Percentiles rank a stretch among this genome's conserved stretches.
These are phyloP conservation scores for Unio pictorum DNA, from an alignment of 2,888 invertebrate genomes.

Conservation along the genomic window DNA sequence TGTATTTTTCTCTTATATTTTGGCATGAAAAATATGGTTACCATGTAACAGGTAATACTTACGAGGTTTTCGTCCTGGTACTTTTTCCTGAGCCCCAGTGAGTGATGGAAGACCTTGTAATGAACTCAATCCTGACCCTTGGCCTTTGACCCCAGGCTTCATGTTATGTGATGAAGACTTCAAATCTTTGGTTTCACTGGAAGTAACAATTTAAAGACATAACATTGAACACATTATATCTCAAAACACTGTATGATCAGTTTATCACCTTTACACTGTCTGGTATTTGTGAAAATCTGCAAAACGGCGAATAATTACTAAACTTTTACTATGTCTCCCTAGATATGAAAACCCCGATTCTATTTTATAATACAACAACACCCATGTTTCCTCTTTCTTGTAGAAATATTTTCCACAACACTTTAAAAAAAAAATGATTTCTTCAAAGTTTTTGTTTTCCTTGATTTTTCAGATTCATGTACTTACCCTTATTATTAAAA, in stretches of 20 bases:
- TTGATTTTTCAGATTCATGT: no score
- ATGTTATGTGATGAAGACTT: slow-evolving; percentile 4
- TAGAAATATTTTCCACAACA: no score
- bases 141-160: slow-evolving; percentile 13
- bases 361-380: no score
- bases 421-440: no score
- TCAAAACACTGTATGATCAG: background rate
- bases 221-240: background rate
- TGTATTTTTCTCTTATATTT: no score
- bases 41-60: slow-evolving; percentile 9
- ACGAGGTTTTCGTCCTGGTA: slow-evolving; percentile 38
- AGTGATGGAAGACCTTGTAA: slow-evolving; percentile 57
- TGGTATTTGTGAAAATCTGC: slow-evolving; percentile 1
- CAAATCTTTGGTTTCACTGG: background rate
- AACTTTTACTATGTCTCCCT: no score
- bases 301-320: background rate
- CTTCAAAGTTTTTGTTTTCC: no score
- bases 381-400: no score
- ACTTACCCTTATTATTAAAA: no score
- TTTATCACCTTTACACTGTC: slow-evolving; percentile 3
- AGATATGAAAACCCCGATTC: no score
- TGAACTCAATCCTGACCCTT: slow-evolving; percentile 42
- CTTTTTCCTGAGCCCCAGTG: slow-evolving; percentile 21
- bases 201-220: background rate
- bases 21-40: background rate